phyloP scores from a whole-genome alignment of 1,140 invertebrate genomes.

The Panonychus citri region DNA sequence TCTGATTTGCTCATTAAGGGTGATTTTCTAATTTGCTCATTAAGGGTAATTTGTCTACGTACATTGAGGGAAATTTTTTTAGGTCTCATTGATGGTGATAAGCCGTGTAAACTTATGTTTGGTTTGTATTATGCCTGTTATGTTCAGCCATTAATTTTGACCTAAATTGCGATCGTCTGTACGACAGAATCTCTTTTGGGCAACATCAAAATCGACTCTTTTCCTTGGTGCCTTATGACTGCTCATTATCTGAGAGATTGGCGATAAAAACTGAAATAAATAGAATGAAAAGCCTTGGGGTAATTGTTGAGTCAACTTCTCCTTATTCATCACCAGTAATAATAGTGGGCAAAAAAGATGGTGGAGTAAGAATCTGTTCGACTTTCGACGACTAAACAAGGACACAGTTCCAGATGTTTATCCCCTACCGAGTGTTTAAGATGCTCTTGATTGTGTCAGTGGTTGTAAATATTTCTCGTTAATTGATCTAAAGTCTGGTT shows the following conservation, averaged over 20 bases:
- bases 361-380: conserved; percentile 23
- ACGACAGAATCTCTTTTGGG: no score
- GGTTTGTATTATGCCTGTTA: no score
- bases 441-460: conserved; percentile 20
- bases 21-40: no score
- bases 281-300: not conserved
- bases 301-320: not conserved
- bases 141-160: no score
- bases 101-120: no score
- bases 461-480: conserved; percentile 15
- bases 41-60: no score
- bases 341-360: conserved; percentile 22
- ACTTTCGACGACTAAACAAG: conserved; percentile 26
- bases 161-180: no score
- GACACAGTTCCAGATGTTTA: conserved; percentile 24
- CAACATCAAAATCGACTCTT: not conserved
- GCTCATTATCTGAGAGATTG: not conserved
- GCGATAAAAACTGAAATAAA: not conserved
- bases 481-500: not conserved
- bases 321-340: not conserved
- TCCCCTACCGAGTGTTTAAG: conserved; percentile 27
- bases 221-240: not conserved
- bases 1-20: no score
- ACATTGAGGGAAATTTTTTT: no score
- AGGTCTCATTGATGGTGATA: no score